Percentiles rank a stretch among this genome's conserved stretches.
Evolutionary conservation across 2,797 vertebrate species (phyloP).

Genomic region (Dryobates pubescens): DNA sequence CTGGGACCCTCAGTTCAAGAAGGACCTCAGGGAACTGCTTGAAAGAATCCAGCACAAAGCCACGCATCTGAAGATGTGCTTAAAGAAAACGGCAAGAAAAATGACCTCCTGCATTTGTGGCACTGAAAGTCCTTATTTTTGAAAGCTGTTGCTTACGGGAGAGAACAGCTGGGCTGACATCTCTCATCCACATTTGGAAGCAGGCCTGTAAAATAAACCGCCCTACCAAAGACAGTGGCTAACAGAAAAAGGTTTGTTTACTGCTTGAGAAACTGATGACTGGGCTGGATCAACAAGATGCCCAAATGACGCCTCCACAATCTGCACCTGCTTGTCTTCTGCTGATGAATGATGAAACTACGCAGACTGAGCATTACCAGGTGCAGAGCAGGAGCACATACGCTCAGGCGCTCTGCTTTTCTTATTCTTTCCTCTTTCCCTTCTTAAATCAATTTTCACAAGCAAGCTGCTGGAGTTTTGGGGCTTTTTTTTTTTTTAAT

Average conservation of each 20-base stretch:
- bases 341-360: slow-evolving; percentile 34
- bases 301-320: neutral
- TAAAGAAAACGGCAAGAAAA: slow-evolving; percentile 8
- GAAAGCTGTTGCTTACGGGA: neutral
- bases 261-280: neutral
- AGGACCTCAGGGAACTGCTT: too few relatives aligned
- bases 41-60: too few relatives aligned
- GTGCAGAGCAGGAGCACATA: neutral
- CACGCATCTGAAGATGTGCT: neutral
- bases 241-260: slow-evolving; percentile 16
- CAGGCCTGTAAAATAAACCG: neutral
- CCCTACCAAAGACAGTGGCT: neutral
- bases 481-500: neutral
- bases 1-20: too few relatives aligned
- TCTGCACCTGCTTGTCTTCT: slow-evolving; percentile 36
- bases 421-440: neutral
- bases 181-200: neutral
- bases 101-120: neutral
- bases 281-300: neutral
- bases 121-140: neutral
- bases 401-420: slow-evolving; percentile 5
- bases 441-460: slow-evolving; percentile 57
- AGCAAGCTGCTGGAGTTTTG: neutral
- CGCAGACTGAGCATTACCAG: slow-evolving; percentile 19
- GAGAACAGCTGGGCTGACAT: neutral